Conservation (phyloP, 2,888 invertebrate species). For the Eupithecia insigniata region DNA sequence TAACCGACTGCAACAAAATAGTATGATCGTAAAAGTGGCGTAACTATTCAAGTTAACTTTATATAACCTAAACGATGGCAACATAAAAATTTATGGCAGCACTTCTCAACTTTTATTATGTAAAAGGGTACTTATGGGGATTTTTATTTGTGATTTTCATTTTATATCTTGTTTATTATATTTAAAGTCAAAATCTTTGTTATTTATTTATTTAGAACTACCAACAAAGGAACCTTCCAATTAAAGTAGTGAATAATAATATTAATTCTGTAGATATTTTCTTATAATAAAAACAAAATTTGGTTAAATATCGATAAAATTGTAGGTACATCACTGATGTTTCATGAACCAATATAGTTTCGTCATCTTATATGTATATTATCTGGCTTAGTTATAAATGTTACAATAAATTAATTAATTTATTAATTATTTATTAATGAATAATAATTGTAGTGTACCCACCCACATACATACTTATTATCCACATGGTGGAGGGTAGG, state of each 20-base stretch:
- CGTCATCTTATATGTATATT: no score
- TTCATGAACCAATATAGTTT: no score
- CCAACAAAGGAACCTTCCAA: no score
- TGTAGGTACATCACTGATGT: background rate
- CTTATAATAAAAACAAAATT: background rate
- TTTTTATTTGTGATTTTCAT: conserved; percentile 21
- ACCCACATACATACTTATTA: no score
- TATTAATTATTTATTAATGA: no score
- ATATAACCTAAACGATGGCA: conserved; percentile 25
- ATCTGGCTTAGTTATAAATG: no score
- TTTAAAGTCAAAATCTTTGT: background rate
- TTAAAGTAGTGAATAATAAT: no score
- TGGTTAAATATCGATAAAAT: background rate
- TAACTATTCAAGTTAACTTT: conserved; percentile 27
- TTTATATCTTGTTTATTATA: background rate
- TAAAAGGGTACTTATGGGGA: conserved; percentile 23
- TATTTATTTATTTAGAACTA: no score
- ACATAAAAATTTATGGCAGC: conserved; percentile 30
- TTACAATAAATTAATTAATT: no score
- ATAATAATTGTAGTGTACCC: no score
- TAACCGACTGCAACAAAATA: conserved; percentile 15
- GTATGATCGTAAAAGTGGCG: conserved; percentile 24
- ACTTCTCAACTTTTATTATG: conserved; percentile 26
- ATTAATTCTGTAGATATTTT: no score
- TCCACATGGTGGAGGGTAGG: no score